Evolutionary conservation across 2,113 vertebrate genomes (phyloP), one percentile per base, ranked within the genome.

Genomic region (Melanerpes aurifrons): DNA sequence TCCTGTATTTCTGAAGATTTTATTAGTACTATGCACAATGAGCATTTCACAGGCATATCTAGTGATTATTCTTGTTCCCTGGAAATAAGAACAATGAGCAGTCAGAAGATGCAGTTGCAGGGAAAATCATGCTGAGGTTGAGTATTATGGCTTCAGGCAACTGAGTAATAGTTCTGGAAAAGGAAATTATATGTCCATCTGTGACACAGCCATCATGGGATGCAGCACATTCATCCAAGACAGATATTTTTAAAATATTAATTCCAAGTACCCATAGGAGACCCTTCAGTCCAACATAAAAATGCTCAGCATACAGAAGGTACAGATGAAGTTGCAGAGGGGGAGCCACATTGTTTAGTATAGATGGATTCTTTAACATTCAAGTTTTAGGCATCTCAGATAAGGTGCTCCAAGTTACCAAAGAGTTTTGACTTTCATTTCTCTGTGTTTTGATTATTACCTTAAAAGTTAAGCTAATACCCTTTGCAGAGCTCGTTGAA

Each of bases 51-150:
- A 82, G 71, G 17, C n/a, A 9, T 22, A 59, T 28, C 76, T 48
- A 83, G 37, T 90, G 69, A 94, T 81, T 53, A 54, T 81, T 31
- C 48, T 92, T 88, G 48, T 88, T 95, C 73, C 75, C 31, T 93
- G 88, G 88, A 93, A 93, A 92, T 48, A 53, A 54, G 67, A 91
- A 61, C 48, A 72, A 93, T 48, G 37, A 68, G 25, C 47, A 96
- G 76, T 93, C 88, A 95, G 86, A 68, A 94, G 75, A 90, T 10
- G 26, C 17, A 57, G 85, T 26, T 81, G 53, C 37, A 83, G 48
- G 87, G 69, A 94, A 93, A 92, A 90, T 86, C 86, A 88, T 0
- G 1, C 37, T 83, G 62, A 77, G 21, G 13, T 21, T 82, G 68
- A 91, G 50, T 81, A 82, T 63, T 81, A 53, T 57, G 77, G 62